Conservation (phyloP, 2,888 invertebrate species). For the Apodemia zela region DNA sequence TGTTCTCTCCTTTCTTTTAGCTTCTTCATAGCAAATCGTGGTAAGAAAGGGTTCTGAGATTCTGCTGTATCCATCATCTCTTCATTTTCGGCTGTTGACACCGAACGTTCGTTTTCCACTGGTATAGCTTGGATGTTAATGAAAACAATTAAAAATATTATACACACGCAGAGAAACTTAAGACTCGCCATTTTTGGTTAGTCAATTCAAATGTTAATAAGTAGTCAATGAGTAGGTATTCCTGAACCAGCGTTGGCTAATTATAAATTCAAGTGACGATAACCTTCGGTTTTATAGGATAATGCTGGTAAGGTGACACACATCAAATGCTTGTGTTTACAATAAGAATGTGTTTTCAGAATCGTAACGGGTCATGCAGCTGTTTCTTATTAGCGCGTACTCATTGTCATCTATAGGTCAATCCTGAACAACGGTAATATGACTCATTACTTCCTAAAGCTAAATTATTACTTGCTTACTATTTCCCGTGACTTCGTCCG, state of each 20-base stretch:
- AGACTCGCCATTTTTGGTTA: conserved; percentile 37
- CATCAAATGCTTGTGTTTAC: conserved; percentile 68
- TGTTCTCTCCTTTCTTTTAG: conserved; percentile 57
- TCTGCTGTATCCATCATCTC: conserved; percentile 69
- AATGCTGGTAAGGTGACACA: conserved; percentile 58
- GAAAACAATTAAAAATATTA: conserved; percentile 39
- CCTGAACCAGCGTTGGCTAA: conserved; percentile 38
- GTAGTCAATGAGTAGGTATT: too few relatives aligned
- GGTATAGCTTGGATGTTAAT: conserved; percentile 43
- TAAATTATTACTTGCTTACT: background rate
- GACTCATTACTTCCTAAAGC: conserved; percentile 6
- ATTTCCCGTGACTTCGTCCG: background rate
- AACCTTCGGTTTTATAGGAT: conserved; percentile 57
- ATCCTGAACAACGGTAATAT: conserved; percentile 23
- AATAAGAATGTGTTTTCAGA: conserved; percentile 59
- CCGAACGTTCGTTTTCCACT: conserved; percentile 36
- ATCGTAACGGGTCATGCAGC: conserved; percentile 68
- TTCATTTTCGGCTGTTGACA: conserved; percentile 29
- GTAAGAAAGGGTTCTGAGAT: conserved; percentile 62
- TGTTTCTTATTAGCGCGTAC: conserved; percentile 68
- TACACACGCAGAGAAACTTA: conserved; percentile 38
- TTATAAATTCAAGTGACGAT: background rate
- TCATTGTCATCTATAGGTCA: conserved; percentile 53
- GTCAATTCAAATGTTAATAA: background rate
- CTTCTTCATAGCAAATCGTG: conserved; percentile 64